Base-by-base conservation (phyloP, 2,113 vertebrate species). In the Neodon shergylaensis region DNA sequence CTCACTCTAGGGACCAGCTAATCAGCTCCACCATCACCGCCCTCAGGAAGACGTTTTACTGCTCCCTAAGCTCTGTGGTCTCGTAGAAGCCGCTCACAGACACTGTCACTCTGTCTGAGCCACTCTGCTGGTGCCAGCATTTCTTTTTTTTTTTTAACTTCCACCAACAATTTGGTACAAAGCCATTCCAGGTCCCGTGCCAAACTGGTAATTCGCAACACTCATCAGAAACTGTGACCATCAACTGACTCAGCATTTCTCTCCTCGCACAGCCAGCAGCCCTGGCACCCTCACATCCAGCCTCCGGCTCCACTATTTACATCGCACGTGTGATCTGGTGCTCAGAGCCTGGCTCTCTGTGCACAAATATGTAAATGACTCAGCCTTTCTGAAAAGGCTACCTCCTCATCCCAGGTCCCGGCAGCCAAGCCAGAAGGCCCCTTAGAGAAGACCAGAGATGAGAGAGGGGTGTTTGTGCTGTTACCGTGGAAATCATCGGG, bases 241-340 rank as follows among this genome's bases (percentile, higher is more conserved):
- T 92, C 86, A 6, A 72, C 96, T 96, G 95, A 97, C 68, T 97
- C 97, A 96, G 97, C 95, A 91, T 61, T 93, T 96, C 68, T 70
- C 17, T 39, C 54, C 39, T 2, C 44, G 79, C 44, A 12, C 0
- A 92, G 92, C 89, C 78, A 58, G 0, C 86, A 92, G 89, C 83
- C 78, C 95, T 73, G 39, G 91, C 88, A 95, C 92, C 82, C 91
- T 78, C 68, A 86, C 63, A 91, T 44, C 96, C 22, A 49, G 91
- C 36, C 52, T 73, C 63, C n/a, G 13, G 72, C 44, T 78, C 73
- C 94, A 33, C 82, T 95, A 1, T 93, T 90, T 92, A 88, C 63
- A 78, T 77, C 72, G 21, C 68, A 76, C 4, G 4, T 91, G 85
- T 61, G 66, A 92, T 83, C 72, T 36, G 28, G 66, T 61, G 91